Evolutionary conservation across 2,113 vertebrate genomes (phyloP).

Genomic region (Fulica atra): DNA sequence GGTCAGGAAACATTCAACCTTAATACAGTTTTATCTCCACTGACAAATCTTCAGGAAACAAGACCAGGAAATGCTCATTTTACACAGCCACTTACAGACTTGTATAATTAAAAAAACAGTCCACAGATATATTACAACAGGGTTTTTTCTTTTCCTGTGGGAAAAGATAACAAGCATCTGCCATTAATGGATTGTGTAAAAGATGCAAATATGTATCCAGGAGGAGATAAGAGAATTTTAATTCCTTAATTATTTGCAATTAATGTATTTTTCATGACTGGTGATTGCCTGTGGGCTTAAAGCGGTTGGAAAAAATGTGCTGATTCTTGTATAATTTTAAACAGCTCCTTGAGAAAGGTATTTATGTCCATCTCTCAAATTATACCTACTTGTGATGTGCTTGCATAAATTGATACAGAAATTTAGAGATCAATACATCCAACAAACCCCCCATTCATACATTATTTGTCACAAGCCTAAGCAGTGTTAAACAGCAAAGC

Average conservation of each 20-base stretch:
- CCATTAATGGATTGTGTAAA: neutral
- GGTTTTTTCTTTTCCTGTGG: neutral
- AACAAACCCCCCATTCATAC: neutral
- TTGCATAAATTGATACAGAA: neutral
- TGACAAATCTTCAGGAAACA: slow-evolving; percentile 76
- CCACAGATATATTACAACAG: neutral
- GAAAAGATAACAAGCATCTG: neutral
- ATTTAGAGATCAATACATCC: neutral
- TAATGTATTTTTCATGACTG: neutral
- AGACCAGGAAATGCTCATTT: neutral
- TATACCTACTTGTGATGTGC: accelerated
- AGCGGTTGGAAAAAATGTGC: neutral
- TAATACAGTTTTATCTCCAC: slow-evolving; percentile 78
- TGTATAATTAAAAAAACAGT: neutral
- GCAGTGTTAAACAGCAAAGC: neutral
- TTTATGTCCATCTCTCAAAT: neutral
- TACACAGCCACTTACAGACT: neutral
- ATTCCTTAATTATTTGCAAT: neutral
- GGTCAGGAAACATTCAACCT: slow-evolving; percentile 83
- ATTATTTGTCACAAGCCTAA: neutral
- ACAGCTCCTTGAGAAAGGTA: neutral
- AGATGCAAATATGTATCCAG: neutral
- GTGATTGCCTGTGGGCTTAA: neutral
- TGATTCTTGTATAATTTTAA: neutral
- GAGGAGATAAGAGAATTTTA: neutral